Evolutionary conservation across 2,113 vertebrate species (phyloP).

Genomic region (Onychostoma macrolepis): DNA sequence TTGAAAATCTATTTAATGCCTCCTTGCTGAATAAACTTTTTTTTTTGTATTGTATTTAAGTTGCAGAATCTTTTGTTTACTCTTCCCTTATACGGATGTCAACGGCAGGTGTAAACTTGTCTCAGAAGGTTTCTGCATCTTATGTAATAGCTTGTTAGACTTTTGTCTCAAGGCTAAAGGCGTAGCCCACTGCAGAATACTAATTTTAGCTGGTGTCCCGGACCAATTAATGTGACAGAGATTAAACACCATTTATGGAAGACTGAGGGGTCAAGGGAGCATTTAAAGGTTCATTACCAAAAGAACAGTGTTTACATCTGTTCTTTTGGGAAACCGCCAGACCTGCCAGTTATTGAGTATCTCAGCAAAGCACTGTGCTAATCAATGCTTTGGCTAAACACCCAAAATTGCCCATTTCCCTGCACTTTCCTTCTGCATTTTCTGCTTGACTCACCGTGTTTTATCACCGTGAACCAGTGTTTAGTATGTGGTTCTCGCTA

Average conservation of each 20-base stretch:
- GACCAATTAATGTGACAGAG: conserved; percentile 63
- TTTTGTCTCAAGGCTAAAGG: not conserved
- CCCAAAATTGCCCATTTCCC: not conserved
- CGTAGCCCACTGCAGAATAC: not conserved
- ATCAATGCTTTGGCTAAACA: conserved; percentile 34
- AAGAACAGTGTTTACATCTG: conserved; percentile 18
- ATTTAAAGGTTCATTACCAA: conserved; percentile 29
- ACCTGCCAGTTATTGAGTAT: conserved; percentile 22
- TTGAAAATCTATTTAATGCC: not conserved
- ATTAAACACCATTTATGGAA: conserved; percentile 48
- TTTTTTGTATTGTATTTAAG: not conserved
- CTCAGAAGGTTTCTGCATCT: not conserved
- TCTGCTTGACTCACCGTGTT: not conserved
- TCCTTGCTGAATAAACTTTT: not conserved
- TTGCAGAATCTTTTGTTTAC: not conserved
- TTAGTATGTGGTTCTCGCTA: not conserved
- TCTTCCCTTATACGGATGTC: not conserved
- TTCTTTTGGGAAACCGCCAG: conserved; percentile 10
- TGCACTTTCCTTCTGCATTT: not conserved
- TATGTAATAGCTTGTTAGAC: not conserved
- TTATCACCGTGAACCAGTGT: not conserved
- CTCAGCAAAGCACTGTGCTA: conserved; percentile 23
- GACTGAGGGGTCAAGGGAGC: conserved; percentile 31
- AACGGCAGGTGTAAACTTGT: not conserved
- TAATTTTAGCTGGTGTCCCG: conserved; percentile 18